phyloP scores from a whole-genome alignment of 2,113 vertebrate genomes.

The Phylloscopus whistleri region DNA sequence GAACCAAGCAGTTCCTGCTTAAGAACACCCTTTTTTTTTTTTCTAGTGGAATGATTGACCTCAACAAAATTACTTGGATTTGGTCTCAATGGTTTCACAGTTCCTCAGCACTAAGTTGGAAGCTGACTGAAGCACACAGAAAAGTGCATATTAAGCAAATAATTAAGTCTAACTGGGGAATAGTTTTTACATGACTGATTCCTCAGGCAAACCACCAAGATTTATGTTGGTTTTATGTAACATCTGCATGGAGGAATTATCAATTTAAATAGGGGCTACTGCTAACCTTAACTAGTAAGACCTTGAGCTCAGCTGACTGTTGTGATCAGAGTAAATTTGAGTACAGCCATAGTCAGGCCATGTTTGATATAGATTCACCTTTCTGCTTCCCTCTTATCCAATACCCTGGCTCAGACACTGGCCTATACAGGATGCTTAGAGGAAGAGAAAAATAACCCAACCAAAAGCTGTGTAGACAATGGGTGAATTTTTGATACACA shows the following conservation, averaged over 20 bases:
- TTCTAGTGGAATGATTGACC: neutral
- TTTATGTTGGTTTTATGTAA: neutral
- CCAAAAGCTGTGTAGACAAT: neutral
- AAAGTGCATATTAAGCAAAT: neutral
- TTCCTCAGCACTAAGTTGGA: neutral
- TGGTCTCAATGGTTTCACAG: neutral
- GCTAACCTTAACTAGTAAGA: neutral
- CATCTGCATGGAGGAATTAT: neutral
- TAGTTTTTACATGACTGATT: neutral
- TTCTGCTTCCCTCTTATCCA: neutral
- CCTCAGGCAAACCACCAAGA: neutral
- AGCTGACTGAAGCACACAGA: neutral
- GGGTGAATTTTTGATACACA: no score
- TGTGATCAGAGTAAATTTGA: neutral
- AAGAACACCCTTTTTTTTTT: accelerated
- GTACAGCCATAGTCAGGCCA: neutral
- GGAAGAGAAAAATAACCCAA: neutral
- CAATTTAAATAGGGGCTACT: neutral
- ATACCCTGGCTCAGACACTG: neutral
- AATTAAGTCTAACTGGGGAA: neutral
- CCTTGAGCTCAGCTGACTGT: neutral
- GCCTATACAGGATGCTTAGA: neutral
- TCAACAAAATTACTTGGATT: neutral
- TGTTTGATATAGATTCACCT: neutral
- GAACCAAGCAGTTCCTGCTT: neutral